phyloP scores from a whole-genome alignment of 2,797 vertebrate species.

The Eulemur mongoz region DNA sequence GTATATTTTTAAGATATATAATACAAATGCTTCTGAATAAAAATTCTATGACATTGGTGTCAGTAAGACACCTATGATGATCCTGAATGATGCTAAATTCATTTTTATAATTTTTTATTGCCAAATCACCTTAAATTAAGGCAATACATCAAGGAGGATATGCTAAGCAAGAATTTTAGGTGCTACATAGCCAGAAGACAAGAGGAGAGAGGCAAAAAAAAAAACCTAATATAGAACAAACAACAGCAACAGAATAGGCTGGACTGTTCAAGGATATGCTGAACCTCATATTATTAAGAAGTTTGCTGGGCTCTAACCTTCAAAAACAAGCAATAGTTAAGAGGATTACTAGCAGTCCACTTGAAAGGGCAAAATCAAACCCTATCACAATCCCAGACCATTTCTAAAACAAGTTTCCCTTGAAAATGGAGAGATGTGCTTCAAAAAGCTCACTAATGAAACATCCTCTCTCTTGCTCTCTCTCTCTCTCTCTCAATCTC shows the following conservation, averaged over 20 bases:
- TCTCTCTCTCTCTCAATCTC: not conserved
- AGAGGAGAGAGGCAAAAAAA: not conserved
- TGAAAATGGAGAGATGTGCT: not conserved
- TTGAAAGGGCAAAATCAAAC: not conserved
- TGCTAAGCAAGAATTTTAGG: not conserved
- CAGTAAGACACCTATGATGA: not conserved
- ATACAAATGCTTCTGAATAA: not conserved
- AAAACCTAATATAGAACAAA: not conserved
- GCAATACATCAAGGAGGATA: not conserved
- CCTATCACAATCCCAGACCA: not conserved
- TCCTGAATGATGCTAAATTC: not conserved
- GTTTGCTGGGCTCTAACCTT: not conserved
- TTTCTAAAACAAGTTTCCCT: not conserved
- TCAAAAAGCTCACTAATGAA: not conserved
- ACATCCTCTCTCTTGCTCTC: not conserved
- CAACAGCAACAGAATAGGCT: not conserved
- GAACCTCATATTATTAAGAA: not conserved
- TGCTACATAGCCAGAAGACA: not conserved
- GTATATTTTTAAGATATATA: not conserved
- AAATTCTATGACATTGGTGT: not conserved
- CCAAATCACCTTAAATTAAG: not conserved
- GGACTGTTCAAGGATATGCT: not conserved
- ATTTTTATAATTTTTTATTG: not conserved
- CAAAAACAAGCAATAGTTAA: not conserved
- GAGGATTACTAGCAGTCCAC: not conserved